These are phyloP conservation scores for Pollicipes pollicipes DNA, from an alignment of 1,140 invertebrate species.

Conservation along the genomic window DNA sequence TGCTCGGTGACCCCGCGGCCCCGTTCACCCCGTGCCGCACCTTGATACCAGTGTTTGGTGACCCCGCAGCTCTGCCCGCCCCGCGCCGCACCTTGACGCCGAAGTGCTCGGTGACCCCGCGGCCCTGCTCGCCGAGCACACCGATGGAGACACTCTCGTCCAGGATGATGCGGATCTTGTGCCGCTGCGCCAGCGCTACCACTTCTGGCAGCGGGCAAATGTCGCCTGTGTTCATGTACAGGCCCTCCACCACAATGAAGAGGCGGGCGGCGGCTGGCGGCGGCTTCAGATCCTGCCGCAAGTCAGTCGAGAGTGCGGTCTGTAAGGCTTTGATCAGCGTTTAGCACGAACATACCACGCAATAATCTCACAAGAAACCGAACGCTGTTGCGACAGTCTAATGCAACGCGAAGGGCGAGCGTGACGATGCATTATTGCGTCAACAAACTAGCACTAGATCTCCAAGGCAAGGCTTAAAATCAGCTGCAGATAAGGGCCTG, in stretches of 20 bases:
- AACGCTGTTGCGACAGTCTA: no score
- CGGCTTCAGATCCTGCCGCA: constrained; percentile 40
- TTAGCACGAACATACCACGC: no score
- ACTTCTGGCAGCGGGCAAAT: constrained; percentile 72
- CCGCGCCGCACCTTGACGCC: constrained; percentile 37
- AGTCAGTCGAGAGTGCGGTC: constrained; percentile 7
- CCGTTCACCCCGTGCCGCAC: no score
- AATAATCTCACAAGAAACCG: constrained; percentile 20
- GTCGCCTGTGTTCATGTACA: constrained; percentile 77
- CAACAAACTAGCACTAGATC: no score
- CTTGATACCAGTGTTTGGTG: no score
- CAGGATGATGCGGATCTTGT: constrained; percentile 80
- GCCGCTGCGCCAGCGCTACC: constrained; percentile 61
- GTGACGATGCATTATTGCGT: no score
- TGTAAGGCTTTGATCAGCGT: constrained; percentile 2
- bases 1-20: constrained; percentile 79
- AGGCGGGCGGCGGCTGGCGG: constrained; percentile 51
- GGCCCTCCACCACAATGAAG: constrained; percentile 82
- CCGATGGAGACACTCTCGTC: constrained; percentile 90
- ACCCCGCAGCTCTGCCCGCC: no score
- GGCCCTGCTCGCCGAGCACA: constrained; percentile 60
- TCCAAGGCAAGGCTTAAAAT: no score
- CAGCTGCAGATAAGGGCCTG: no score
- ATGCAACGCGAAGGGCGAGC: no score
- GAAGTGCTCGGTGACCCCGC: constrained; percentile 75